Percentiles rank a stretch among this genome's conserved stretches.
Evolutionary conservation across 1,140 invertebrate species (phyloP).

Genomic region (Pteromalus puparum): DNA sequence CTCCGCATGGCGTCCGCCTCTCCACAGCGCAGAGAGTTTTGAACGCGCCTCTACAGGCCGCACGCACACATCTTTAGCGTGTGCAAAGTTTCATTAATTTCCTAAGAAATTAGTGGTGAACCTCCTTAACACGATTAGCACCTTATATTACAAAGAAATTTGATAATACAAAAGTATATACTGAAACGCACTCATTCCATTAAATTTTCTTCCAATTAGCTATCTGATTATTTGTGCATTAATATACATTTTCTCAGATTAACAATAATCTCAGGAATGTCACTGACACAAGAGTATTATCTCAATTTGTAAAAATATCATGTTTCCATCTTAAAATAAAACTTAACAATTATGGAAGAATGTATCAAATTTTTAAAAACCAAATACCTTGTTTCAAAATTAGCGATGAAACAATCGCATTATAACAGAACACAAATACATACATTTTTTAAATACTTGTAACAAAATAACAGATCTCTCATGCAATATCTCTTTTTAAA

Average conservation of each 20-base stretch:
- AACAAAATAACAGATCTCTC: background rate
- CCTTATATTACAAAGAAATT: too few relatives aligned
- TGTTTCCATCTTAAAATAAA: background rate
- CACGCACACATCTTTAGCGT: too few relatives aligned
- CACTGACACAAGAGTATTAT: background rate
- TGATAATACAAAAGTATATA: background rate
- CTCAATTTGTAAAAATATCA: background rate
- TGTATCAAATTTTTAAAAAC: too few relatives aligned
- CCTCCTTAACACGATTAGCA: too few relatives aligned
- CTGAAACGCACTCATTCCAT: background rate
- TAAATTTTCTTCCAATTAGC: too few relatives aligned
- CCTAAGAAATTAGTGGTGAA: too few relatives aligned
- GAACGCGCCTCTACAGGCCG: too few relatives aligned
- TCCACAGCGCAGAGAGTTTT: too few relatives aligned
- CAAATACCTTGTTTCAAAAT: too few relatives aligned
- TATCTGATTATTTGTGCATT: background rate
- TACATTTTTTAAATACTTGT: background rate
- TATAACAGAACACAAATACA: background rate
- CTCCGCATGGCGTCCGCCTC: too few relatives aligned
- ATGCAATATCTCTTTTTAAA: background rate
- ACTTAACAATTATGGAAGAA: background rate
- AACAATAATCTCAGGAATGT: background rate
- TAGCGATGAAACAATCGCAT: too few relatives aligned
- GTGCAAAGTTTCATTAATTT: too few relatives aligned
- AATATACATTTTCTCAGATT: background rate